Conservation (phyloP, 1,140 invertebrate species). For the Diorhabda carinulata region DNA sequence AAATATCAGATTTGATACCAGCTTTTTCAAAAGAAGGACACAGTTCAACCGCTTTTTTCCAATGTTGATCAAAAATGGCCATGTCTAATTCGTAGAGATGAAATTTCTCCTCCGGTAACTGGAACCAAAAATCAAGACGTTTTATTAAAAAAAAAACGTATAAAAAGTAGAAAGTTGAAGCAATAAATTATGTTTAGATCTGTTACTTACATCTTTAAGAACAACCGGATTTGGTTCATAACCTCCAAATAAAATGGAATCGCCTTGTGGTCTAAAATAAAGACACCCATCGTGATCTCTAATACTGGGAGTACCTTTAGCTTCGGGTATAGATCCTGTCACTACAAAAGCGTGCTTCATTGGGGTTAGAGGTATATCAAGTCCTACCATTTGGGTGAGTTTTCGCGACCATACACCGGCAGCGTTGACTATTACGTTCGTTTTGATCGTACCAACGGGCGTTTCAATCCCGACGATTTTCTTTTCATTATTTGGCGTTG, state of each 20-base stretch:
- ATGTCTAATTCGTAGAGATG: constrained; percentile 79
- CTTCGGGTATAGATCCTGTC: constrained; percentile 69
- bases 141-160: background rate
- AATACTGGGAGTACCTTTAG: constrained; percentile 72
- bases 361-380: constrained; percentile 69
- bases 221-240: constrained; percentile 83
- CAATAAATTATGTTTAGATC: constrained; percentile 3
- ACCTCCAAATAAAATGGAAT: constrained; percentile 76
- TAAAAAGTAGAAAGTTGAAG: background rate
- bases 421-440: constrained; percentile 71
- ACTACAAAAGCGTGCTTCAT: constrained; percentile 89
- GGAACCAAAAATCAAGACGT: constrained; percentile 69
- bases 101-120: background rate
- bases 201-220: constrained; percentile 60
- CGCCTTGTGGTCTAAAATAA: constrained; percentile 82
- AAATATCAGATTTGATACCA: constrained; percentile 81
- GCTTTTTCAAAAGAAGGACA: constrained; percentile 67
- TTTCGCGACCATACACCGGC: constrained; percentile 76
- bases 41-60: constrained; percentile 67
- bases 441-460: constrained; percentile 62
- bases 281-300: constrained; percentile 78
- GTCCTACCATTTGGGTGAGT: constrained; percentile 65
- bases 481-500: constrained; percentile 52
- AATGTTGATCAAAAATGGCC: constrained; percentile 72
- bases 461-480: constrained; percentile 74